phyloP scores from a whole-genome alignment of 2,888 invertebrate species.

The Trachelus troglodyta region DNA sequence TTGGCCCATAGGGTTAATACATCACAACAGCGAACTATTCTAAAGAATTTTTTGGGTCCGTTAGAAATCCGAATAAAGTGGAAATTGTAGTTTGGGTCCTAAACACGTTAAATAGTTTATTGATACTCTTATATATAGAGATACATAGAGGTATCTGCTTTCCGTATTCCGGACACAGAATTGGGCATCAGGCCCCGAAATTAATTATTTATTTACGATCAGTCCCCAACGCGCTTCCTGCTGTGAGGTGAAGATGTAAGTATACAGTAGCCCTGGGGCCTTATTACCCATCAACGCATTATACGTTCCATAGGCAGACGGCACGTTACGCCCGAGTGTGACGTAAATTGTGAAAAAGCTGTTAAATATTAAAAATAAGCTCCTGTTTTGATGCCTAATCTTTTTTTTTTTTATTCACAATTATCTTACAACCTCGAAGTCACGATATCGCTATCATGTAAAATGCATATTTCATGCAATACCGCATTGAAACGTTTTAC shows the following conservation, averaged over 20 bases:
- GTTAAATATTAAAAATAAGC: not conserved
- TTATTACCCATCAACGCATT: constrained; percentile 2
- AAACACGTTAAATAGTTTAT: not conserved
- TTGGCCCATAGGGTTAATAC: not conserved
- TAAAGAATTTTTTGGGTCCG: not conserved
- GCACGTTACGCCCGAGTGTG: not conserved
- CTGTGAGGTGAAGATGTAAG: constrained; percentile 1
- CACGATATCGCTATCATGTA: not conserved
- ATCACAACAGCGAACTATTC: not conserved
- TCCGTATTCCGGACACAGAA: not conserved
- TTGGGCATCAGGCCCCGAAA: not conserved
- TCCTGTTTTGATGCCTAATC: not conserved
- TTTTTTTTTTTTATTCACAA: not conserved
- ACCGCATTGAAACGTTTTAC: not conserved
- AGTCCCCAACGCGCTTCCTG: not conserved
- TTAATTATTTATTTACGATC: constrained; percentile 5
- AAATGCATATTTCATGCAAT: not conserved
- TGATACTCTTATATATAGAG: not conserved
- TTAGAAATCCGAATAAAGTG: not conserved
- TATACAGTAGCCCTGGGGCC: constrained; percentile 4
- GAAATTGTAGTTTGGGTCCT: not conserved
- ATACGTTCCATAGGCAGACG: not conserved
- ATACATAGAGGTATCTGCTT: not conserved
- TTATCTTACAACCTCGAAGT: not conserved
- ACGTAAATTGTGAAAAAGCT: not conserved